phyloP scores from a whole-genome alignment of 2,113 vertebrate genomes.

The Beaufortia kweichowensis region DNA sequence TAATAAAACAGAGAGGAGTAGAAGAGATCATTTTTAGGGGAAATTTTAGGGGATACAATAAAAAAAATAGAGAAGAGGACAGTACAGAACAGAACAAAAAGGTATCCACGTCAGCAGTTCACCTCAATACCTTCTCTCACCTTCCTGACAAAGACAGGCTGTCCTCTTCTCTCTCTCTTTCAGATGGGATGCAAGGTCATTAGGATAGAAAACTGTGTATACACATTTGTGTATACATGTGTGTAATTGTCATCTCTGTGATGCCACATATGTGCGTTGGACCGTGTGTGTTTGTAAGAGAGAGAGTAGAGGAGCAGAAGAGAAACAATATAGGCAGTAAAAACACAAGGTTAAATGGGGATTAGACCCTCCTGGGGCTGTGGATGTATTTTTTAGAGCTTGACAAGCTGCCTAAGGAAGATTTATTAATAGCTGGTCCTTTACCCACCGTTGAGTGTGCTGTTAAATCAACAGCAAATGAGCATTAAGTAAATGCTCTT shows the following conservation, averaged over 20 bases:
- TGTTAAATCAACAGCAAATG: constrained; percentile 26
- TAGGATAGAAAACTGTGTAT: constrained; percentile 28
- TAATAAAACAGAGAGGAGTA: constrained; percentile 3
- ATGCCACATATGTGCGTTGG: background rate
- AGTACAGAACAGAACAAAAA: background rate
- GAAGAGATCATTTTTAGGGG: background rate
- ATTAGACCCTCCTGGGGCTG: constrained; percentile 11
- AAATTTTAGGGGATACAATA: no score
- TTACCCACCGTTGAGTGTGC: constrained; percentile 8
- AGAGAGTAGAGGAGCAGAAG: background rate
- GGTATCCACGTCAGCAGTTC: constrained; percentile 49
- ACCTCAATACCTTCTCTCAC: constrained; percentile 3
- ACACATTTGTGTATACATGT: constrained; percentile 10
- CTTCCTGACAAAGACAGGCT: background rate
- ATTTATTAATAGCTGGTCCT: constrained; percentile 48
- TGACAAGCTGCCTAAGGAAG: constrained; percentile 15
- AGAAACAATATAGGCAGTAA: constrained; percentile 1
- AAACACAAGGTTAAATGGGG: constrained; percentile 46
- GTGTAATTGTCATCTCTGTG: background rate
- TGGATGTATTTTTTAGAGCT: constrained; percentile 24
- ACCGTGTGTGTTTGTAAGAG: background rate
- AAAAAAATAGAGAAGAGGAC: background rate
- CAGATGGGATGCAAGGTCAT: constrained; percentile 43
- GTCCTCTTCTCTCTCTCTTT: background rate
- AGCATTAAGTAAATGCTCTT: constrained; percentile 26